Percentiles rank a stretch among this genome's conserved stretches.
phyloP scores from a whole-genome alignment of 2,797 vertebrate species.

The Labroides dimidiatus region DNA sequence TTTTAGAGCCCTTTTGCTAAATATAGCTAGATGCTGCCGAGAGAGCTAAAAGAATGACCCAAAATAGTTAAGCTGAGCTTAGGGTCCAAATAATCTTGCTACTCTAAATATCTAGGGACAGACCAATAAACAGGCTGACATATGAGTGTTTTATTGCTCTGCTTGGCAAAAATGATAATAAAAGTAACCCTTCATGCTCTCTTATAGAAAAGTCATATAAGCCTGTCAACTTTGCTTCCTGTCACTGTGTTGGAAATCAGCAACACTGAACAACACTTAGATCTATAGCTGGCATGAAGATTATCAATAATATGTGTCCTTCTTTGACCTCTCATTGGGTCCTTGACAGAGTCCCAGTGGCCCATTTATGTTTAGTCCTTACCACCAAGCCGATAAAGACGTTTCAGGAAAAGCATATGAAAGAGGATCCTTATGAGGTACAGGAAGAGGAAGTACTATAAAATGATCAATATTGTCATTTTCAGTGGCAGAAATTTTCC shows the following conservation, averaged over 20 bases:
- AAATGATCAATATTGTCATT: constrained; percentile 56
- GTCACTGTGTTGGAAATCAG: constrained; percentile 5
- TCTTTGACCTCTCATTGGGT: constrained; percentile 4
- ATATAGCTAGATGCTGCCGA: not conserved
- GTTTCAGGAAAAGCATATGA: constrained; percentile 51
- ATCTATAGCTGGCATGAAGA: not conserved
- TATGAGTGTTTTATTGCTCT: not conserved
- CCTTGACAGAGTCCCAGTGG: constrained; percentile 16
- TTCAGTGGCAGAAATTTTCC: constrained; percentile 31
- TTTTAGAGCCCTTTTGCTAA: not conserved
- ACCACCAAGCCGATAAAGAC: constrained; percentile 27
- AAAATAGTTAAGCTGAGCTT: not conserved
- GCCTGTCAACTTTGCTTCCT: not conserved
- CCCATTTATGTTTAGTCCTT: constrained; percentile 39
- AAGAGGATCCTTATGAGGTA: constrained; percentile 55
- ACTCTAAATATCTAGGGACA: not conserved
- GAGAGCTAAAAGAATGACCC: not conserved
- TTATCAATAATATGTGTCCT: constrained; percentile 8
- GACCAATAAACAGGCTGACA: not conserved
- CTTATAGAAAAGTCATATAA: not conserved
- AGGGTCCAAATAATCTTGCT: not conserved
- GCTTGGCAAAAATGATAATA: not conserved
- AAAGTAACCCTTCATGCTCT: not conserved
- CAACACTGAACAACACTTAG: not conserved
- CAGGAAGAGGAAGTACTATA: constrained; percentile 36